phyloP scores from a whole-genome alignment of 2,888 invertebrate genomes.

The Drosophila monieri region DNA sequence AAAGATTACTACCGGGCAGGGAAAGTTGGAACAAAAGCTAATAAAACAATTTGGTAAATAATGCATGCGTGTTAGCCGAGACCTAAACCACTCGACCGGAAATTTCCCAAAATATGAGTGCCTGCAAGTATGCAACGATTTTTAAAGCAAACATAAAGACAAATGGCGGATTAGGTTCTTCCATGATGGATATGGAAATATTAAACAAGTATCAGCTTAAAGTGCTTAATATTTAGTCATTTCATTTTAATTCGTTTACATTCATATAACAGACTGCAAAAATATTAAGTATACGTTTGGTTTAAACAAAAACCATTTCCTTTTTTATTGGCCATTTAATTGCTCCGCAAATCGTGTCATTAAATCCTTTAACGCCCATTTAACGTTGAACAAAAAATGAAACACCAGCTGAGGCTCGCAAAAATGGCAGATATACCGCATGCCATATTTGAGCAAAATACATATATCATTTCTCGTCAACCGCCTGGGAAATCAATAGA shows the following conservation, averaged over 20 bases:
- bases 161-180: not conserved
- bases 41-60: constrained; percentile 29
- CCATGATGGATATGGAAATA: not conserved
- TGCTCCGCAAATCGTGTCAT: constrained; percentile 38
- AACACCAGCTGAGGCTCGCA: constrained; percentile 18
- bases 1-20: constrained; percentile 20
- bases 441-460: constrained; percentile 14
- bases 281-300: not conserved
- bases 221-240: not conserved
- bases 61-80: constrained; percentile 7
- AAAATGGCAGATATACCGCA: constrained; percentile 10
- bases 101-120: not conserved
- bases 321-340: constrained; percentile 50
- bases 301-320: not conserved
- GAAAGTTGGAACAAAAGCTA: constrained; percentile 10
- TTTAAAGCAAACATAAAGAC: not conserved
- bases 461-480: constrained; percentile 45
- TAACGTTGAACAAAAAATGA: constrained; percentile 19
- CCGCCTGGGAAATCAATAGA: constrained; percentile 77
- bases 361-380: constrained; percentile 51
- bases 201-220: not conserved
- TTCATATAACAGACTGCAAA: constrained; percentile 3
- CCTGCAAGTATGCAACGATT: constrained; percentile 54
- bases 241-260: not conserved
- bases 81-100: constrained; percentile 4